Evolutionary conservation across 2,113 vertebrate genomes (phyloP).

Genomic region (Psephotus haematonotus): DNA sequence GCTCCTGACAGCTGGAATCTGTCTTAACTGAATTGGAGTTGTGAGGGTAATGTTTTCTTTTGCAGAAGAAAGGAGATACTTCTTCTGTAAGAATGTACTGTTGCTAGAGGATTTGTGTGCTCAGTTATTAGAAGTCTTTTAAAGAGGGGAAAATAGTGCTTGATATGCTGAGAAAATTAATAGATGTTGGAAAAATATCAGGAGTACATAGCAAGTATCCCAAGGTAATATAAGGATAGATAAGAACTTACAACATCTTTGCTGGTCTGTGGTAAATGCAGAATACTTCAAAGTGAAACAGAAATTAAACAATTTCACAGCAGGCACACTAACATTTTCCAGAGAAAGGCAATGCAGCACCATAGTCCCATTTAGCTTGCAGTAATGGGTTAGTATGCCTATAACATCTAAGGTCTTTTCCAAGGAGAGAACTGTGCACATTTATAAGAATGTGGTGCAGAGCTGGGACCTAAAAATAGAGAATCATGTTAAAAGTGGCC

Average conservation of each 20-base stretch:
- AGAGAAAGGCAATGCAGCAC: background rate
- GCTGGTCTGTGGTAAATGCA: background rate
- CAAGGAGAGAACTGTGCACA: background rate
- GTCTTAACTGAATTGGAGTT: background rate
- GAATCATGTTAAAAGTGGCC: background rate
- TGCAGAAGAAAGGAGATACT: background rate
- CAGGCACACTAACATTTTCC: background rate
- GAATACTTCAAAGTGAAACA: background rate
- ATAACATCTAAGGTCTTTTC: background rate
- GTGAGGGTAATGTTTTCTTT: background rate
- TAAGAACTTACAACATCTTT: background rate
- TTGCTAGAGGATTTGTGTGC: background rate
- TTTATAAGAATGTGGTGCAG: background rate
- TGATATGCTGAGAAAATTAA: constrained; percentile 18
- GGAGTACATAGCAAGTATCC: background rate
- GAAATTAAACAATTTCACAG: background rate
- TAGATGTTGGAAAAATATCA: background rate
- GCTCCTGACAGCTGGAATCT: background rate
- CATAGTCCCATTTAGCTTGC: rapidly evolving
- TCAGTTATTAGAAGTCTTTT: background rate
- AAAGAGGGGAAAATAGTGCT: background rate
- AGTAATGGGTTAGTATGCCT: background rate
- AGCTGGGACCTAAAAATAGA: background rate
- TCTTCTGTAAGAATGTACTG: background rate
- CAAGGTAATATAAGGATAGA: background rate